These are phyloP conservation scores for Pomacea canaliculata DNA, from an alignment of 2,888 invertebrate genomes.

Conservation along the genomic window DNA sequence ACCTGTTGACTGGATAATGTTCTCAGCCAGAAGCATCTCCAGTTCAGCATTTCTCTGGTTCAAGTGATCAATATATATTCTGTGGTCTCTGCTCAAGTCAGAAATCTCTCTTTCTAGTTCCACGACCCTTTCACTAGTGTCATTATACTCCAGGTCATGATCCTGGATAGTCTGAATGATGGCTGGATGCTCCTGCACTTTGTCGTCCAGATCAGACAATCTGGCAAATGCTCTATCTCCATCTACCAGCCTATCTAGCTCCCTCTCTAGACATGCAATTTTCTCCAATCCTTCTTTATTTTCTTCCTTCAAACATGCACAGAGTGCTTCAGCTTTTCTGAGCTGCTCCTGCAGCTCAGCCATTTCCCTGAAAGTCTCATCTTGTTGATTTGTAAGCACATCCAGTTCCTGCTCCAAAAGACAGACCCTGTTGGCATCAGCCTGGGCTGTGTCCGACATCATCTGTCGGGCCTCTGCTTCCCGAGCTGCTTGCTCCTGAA, in stretches of 20 bases:
- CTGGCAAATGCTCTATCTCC: slow-evolving; percentile 7
- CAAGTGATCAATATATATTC: neutral
- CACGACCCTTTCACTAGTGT: slow-evolving; percentile 10
- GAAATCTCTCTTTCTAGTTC: slow-evolving; percentile 27
- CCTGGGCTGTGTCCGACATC: neutral
- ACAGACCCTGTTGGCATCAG: slow-evolving; percentile 2
- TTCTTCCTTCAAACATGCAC: slow-evolving; percentile 3
- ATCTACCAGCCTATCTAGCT: slow-evolving; percentile 2
- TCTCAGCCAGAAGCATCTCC: neutral
- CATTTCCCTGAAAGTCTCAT: neutral
- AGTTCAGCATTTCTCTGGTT: neutral
- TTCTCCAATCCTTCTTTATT: slow-evolving; percentile 1
- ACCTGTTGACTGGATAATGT: neutral
- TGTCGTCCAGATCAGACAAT: slow-evolving; percentile 10
- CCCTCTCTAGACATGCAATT: slow-evolving; percentile 7
- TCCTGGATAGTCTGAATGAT: slow-evolving; percentile 7
- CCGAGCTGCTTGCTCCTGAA: neutral
- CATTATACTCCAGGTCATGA: slow-evolving; percentile 4
- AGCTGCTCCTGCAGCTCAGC: slow-evolving; percentile 18
- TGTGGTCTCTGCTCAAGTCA: slow-evolving; percentile 14
- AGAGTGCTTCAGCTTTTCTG: neutral
- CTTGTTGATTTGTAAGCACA: slow-evolving; percentile 5
- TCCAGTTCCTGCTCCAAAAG: slow-evolving; percentile 15
- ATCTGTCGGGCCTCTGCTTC: slow-evolving; percentile 21
- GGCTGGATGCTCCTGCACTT: neutral